Evolutionary conservation across 1,140 invertebrate genomes (phyloP).

Genomic region (Lepidurus packardi): DNA sequence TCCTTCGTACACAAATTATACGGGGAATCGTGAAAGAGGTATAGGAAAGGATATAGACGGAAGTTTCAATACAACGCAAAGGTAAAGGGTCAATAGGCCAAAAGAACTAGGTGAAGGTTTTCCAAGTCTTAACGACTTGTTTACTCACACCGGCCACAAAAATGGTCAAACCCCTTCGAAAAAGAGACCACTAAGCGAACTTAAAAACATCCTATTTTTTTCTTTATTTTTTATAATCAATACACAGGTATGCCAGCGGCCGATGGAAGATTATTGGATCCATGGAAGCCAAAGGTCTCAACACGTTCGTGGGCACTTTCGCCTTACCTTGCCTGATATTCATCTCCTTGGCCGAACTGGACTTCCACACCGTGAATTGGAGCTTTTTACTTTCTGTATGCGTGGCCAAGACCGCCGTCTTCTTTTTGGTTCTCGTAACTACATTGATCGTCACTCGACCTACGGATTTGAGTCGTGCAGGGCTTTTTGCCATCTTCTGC

Average conservation of each 20-base stretch:
- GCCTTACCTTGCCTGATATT: conserved; percentile 52
- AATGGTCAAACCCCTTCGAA: too few relatives aligned
- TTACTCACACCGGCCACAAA: too few relatives aligned
- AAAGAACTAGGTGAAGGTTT: not conserved
- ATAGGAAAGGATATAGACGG: not conserved
- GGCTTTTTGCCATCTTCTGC: conserved; percentile 51
- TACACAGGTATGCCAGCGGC: conserved; percentile 48
- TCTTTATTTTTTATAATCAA: too few relatives aligned
- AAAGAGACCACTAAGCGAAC: too few relatives aligned
- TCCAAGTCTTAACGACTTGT: not conserved
- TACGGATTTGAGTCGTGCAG: conserved; percentile 47
- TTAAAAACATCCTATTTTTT: too few relatives aligned
- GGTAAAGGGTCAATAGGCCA: not conserved
- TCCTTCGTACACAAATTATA: not conserved
- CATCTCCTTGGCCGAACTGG: conserved; percentile 47
- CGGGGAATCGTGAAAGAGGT: not conserved
- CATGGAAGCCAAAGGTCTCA: conserved; percentile 48
- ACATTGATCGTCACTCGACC: conserved; percentile 47
- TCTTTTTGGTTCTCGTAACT: conserved; percentile 46
- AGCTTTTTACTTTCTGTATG: conserved; percentile 42
- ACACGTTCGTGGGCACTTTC: conserved; percentile 50
- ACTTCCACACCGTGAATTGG: conserved; percentile 43
- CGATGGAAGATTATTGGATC: conserved; percentile 46
- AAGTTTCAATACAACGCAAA: not conserved
- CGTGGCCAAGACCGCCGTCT: conserved; percentile 49